Evolutionary conservation across 2,113 vertebrate genomes (phyloP).

Genomic region (Calidris pugnax): DNA sequence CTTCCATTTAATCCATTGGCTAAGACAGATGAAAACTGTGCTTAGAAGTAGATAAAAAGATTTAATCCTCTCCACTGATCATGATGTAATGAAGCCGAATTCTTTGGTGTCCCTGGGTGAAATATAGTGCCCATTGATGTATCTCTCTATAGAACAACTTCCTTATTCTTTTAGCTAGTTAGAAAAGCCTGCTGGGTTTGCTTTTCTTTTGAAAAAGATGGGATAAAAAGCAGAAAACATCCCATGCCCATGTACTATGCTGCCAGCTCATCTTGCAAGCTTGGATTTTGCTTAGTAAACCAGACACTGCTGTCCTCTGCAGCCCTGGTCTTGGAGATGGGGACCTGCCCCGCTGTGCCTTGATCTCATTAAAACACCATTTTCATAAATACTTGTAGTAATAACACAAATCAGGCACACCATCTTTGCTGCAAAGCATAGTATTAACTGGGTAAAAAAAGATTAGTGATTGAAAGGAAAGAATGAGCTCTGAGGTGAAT

Average conservation of each 20-base stretch:
- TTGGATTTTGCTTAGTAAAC: background rate
- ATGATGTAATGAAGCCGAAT: background rate
- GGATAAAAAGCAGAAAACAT: conserved; percentile 25
- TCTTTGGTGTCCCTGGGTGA: background rate
- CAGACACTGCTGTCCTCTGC: background rate
- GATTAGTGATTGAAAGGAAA: background rate
- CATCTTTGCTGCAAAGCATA: conserved; percentile 7
- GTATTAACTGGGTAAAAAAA: background rate
- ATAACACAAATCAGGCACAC: conserved; percentile 1
- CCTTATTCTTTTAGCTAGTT: background rate
- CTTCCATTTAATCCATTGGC: background rate
- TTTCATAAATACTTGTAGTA: conserved; percentile 43
- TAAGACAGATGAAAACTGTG: background rate
- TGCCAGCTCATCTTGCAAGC: background rate
- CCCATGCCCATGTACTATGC: background rate
- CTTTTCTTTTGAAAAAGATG: conserved; percentile 37
- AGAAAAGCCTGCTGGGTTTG: background rate
- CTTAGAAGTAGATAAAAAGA: background rate
- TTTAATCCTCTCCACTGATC: background rate
- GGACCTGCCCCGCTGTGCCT: background rate
- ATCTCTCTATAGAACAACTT: background rate
- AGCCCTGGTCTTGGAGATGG: background rate
- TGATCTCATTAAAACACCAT: conserved; percentile 8
- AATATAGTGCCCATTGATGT: background rate
- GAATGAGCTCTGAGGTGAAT: background rate